Evolutionary conservation across 2,797 vertebrate genomes (phyloP), one percentile per base, ranked within the genome.

Genomic region (Coilia nasus): DNA sequence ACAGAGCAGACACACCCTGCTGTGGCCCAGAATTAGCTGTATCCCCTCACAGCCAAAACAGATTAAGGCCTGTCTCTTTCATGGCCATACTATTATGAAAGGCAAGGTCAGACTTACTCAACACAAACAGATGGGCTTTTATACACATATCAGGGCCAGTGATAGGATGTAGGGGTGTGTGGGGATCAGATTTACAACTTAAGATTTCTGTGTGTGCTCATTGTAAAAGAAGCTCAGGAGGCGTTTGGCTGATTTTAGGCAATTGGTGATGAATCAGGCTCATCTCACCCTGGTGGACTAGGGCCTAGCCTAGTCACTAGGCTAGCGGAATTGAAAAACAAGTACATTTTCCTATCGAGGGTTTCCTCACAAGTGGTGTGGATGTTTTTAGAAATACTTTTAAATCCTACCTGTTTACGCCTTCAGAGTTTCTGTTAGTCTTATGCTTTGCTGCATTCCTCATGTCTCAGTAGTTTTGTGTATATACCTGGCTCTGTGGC

Each of bases 1-100:
- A 75, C 67, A 75, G 67, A 44, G 15, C 1, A 44, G 71, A 44
- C 71, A 78, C 71, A 21, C 31, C 71, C 71, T 78, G 71, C 71
- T 44, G 71, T 78, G 35, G 71, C 35, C 41, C 71, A 44, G 71
- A 78, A n/a, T 78, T 78, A 44, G 35, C 71, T 78, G 31, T 44
- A 78, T 78, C 71, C 71, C 15, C 28, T 78, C 71, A 44, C 64
- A 17, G 35, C 67, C 71, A 31, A 78, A 44, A 9, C 71, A 78
- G 71, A 78, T 78, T 41, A 78, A 78, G 19, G 71, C 71, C 35
- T 21, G 31, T 78, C 31, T 44, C 1, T 78, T 0, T 44, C 4
- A 28, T 44, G 31, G 1, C 35, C 71, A 78, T 9, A 17, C 35
- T 44, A 35, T 78, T 35, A 78, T 78, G 71, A 78, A 78, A 78